These are phyloP conservation scores for Morpho achilles DNA, from an alignment of 2,888 invertebrate species.

Conservation along the genomic window DNA sequence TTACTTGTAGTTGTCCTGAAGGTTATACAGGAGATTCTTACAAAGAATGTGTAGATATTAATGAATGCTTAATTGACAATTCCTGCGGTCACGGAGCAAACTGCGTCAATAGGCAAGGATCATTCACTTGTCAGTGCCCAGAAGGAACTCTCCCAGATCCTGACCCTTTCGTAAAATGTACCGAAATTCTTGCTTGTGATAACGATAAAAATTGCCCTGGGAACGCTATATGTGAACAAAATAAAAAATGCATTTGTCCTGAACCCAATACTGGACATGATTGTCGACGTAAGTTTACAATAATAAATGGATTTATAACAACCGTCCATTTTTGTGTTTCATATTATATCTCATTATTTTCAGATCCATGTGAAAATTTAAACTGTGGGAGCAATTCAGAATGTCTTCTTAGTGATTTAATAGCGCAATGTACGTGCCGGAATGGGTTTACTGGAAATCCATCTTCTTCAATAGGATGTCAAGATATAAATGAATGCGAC, in stretches of 20 bases:
- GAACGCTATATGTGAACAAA: slow-evolving; percentile 90
- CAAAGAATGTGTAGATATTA: slow-evolving; percentile 88
- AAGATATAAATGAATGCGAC: slow-evolving; percentile 93
- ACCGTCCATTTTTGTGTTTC: slow-evolving; percentile 1
- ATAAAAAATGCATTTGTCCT: slow-evolving; percentile 90
- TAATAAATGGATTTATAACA: slow-evolving; percentile 3
- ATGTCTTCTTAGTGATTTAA: slow-evolving; percentile 90
- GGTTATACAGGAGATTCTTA: slow-evolving; percentile 93
- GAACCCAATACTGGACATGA: slow-evolving; percentile 95
- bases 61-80: slow-evolving; percentile 86
- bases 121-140: slow-evolving; percentile 89
- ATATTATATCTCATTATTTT: slow-evolving; percentile 29
- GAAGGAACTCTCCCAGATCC: slow-evolving; percentile 90
- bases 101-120: slow-evolving; percentile 88
- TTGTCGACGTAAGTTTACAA: slow-evolving; percentile 87
- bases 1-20: slow-evolving; percentile 88
- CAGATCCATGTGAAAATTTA: slow-evolving; percentile 93
- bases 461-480: slow-evolving; percentile 84
- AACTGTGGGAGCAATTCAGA: slow-evolving; percentile 93
- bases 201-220: slow-evolving; percentile 90
- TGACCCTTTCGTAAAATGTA: slow-evolving; percentile 89
- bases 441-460: slow-evolving; percentile 88
- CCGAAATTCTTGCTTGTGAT: slow-evolving; percentile 89
- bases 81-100: slow-evolving; percentile 90
- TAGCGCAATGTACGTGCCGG: slow-evolving; percentile 90